Conservation (phyloP, 2,888 invertebrate genomes). For the Neoitamus cyanurus region DNA sequence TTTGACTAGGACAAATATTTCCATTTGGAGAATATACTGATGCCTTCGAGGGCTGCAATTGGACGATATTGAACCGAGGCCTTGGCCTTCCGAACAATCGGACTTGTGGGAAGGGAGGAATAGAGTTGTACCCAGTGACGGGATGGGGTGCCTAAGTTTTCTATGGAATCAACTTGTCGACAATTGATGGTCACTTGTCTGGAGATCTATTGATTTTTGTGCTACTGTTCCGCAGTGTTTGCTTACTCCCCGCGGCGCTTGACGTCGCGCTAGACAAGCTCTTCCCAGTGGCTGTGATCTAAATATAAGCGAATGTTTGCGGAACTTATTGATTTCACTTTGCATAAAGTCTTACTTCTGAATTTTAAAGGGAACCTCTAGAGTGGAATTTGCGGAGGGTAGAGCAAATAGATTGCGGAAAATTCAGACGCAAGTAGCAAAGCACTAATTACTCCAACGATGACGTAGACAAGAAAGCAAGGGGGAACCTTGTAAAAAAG, state of each 20-base stretch:
- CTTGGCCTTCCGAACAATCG: not conserved
- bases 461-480: not conserved
- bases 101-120: not conserved
- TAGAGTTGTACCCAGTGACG: not conserved
- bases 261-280: not conserved
- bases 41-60: not conserved
- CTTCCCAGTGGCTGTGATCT: not conserved
- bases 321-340: not conserved
- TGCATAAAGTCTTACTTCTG: not conserved
- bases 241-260: not conserved
- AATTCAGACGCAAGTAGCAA: not conserved
- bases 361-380: not conserved
- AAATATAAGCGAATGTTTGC: not conserved
- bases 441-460: not conserved
- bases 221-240: not conserved
- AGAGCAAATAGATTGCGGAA: not conserved
- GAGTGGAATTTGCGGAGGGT: not conserved
- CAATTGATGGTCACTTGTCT: conserved; percentile 5
- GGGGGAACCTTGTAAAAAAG: not conserved
- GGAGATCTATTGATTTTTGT: not conserved
- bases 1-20: not conserved
- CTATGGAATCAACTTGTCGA: not conserved
- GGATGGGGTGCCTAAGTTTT: not conserved
- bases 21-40: not conserved
- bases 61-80: not conserved